Conservation (phyloP, 2,113 vertebrate species). For the Pogona vitticeps region DNA sequence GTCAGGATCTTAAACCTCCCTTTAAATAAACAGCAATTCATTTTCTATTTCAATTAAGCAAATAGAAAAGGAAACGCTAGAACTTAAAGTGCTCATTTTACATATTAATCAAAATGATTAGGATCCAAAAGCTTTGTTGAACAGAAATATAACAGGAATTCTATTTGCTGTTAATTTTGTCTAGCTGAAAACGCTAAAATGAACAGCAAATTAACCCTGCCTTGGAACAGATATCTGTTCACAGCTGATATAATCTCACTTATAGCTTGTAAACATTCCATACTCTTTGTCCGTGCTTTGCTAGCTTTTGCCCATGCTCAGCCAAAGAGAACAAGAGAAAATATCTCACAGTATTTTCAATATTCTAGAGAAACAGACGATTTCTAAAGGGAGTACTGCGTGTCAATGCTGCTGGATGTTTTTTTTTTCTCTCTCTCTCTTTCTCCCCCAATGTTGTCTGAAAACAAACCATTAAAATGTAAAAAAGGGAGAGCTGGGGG, state of each 20-base stretch:
- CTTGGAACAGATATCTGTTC: conserved; percentile 75
- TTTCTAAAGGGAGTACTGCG: conserved; percentile 65
- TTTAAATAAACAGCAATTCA: conserved; percentile 74
- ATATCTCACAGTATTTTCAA: conserved; percentile 60
- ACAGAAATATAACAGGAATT: conserved; percentile 82
- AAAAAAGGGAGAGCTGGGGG: conserved; percentile 38
- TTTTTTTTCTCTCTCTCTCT: background rate
- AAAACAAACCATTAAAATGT: conserved; percentile 59
- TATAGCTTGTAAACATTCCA: conserved; percentile 71
- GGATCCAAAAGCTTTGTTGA: conserved; percentile 79
- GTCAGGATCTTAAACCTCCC: conserved; percentile 61
- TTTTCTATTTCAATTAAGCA: conserved; percentile 79
- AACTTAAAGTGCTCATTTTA: conserved; percentile 64
- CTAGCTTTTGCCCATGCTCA: conserved; percentile 62
- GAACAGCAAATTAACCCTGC: conserved; percentile 82
- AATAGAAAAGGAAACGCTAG: conserved; percentile 72
- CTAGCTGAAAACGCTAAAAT: conserved; percentile 75
- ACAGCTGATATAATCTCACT: conserved; percentile 76
- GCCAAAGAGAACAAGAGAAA: conserved; percentile 61
- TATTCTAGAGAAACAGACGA: conserved; percentile 56
- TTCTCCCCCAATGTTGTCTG: background rate
- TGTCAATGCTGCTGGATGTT: conserved; percentile 46
- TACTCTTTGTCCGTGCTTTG: conserved; percentile 66
- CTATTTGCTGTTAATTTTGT: conserved; percentile 77
- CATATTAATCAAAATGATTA: conserved; percentile 81